Conservation (phyloP, 1,140 invertebrate genomes). For the Polyergus mexicanus region DNA sequence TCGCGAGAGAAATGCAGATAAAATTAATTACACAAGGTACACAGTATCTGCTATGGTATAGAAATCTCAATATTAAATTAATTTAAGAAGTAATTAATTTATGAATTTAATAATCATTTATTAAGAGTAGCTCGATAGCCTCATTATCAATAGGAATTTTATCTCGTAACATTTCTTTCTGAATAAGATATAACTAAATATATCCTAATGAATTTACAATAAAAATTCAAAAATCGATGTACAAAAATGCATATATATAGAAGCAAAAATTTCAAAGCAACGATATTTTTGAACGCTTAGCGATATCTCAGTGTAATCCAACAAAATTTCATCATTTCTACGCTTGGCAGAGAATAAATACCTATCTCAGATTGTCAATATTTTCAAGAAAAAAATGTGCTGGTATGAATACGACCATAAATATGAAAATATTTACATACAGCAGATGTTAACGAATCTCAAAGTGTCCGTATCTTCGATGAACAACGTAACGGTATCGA, state of each 20-base stretch:
- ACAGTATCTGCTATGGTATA: too few relatives aligned
- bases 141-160: too few relatives aligned
- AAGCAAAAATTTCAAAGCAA: background rate
- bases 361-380: background rate
- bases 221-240: too few relatives aligned
- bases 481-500: conserved; percentile 2
- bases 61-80: too few relatives aligned
- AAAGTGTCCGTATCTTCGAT: background rate
- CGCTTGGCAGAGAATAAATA: background rate
- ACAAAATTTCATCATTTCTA: background rate
- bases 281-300: background rate
- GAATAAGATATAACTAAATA: too few relatives aligned
- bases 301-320: background rate
- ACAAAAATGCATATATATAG: conserved; percentile 5
- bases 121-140: too few relatives aligned
- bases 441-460: background rate
- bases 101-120: too few relatives aligned
- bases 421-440: background rate
- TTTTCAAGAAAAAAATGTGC: background rate
- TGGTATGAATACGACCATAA: background rate
- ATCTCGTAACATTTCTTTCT: too few relatives aligned
- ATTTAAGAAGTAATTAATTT: too few relatives aligned
- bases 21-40: too few relatives aligned
- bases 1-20: too few relatives aligned
- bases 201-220: too few relatives aligned